Evolutionary conservation across 2,888 invertebrate genomes (phyloP), one percentile per base, ranked within the genome.

Genomic region (Leucozona laternaria): DNA sequence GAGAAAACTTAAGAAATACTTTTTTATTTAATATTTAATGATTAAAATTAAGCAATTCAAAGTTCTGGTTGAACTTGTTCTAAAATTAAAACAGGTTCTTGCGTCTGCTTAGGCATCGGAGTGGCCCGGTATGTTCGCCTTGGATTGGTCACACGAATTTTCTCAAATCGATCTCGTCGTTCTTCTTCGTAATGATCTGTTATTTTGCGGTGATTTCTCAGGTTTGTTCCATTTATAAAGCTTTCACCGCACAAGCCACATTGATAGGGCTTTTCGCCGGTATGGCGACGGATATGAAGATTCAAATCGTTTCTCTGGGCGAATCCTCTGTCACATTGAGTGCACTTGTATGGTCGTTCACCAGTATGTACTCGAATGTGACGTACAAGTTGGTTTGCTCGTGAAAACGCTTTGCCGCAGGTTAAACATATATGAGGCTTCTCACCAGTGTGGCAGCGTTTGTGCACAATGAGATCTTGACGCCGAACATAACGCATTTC

Each of bases 241-340:
- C 95, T 93, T 25, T 95, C 95, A 0, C 95, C 95, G 89, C 96
- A 96, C 2, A 95, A 93, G 37, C 94, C 95, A 88, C 96, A 96
- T 10, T 94, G 93, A 89, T 94, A 95, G 0, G 95, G 95, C 78
- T 94, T 94, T 89, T 95, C 94, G 0, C 96, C 96, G 0, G 96
- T 96, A 89, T 96, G 96, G 0, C 96, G 93, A 0, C 95, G 93
- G 90, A 95, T 94, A 89, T 96, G 96, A 43, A 96, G 91, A 17
- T 95, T 95, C 55, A 96, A 92, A 89, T 96, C 96, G 90, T 96
- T 96, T 71, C 95, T 95, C 90, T 96, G 96, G 0, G 95, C 95
- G 90, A 96, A 96, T 3, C 90, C 90, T 62, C 91, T 91, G 37
- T 90, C 90, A 70, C 92, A 92, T 43, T 89, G 93, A 0, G 93